These are phyloP conservation scores for Zaprionus obscuricornis DNA, from an alignment of 2,888 invertebrate species.

Conservation along the genomic window DNA sequence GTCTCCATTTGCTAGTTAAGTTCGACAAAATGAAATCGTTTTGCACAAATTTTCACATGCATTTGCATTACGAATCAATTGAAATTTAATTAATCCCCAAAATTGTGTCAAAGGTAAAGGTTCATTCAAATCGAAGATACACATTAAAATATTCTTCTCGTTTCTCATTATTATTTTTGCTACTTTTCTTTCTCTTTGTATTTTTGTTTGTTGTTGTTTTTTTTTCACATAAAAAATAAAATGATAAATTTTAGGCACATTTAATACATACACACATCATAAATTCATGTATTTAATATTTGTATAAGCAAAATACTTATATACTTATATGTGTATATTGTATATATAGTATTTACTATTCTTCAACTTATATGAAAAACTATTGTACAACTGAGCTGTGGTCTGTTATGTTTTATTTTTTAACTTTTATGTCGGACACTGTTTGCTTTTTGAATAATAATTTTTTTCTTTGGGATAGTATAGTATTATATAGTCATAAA, in stretches of 20 bases:
- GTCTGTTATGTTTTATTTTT: conserved; percentile 1
- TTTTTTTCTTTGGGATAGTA: conserved; percentile 1
- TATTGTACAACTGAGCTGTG: conserved; percentile 43
- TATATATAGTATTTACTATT: background rate
- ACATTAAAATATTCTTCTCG: conserved; percentile 35
- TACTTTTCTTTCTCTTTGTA: too few species aligned
- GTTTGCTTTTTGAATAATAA: conserved; percentile 15
- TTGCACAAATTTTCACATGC: conserved; percentile 24
- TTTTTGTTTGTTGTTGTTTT: background rate
- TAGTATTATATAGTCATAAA: background rate
- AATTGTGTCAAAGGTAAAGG: conserved; percentile 45
- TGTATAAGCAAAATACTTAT: conserved; percentile 19
- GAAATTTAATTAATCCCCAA: conserved; percentile 60
- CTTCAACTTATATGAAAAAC: conserved; percentile 39
- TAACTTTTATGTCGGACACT: conserved; percentile 6
- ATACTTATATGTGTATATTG: conserved; percentile 12
- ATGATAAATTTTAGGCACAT: conserved; percentile 78
- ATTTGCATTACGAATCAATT: conserved; percentile 34
- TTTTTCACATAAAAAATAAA: conserved; percentile 25
- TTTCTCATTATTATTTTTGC: too few species aligned
- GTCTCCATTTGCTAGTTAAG: conserved; percentile 78
- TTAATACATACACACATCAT: conserved; percentile 76
- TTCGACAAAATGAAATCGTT: conserved; percentile 69
- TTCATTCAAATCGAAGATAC: conserved; percentile 24
- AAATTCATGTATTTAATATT: conserved; percentile 41